Percentiles rank a stretch among this genome's conserved stretches.
phyloP scores from a whole-genome alignment of 2,797 vertebrate genomes.

The Schizothorax lantsangensis region DNA sequence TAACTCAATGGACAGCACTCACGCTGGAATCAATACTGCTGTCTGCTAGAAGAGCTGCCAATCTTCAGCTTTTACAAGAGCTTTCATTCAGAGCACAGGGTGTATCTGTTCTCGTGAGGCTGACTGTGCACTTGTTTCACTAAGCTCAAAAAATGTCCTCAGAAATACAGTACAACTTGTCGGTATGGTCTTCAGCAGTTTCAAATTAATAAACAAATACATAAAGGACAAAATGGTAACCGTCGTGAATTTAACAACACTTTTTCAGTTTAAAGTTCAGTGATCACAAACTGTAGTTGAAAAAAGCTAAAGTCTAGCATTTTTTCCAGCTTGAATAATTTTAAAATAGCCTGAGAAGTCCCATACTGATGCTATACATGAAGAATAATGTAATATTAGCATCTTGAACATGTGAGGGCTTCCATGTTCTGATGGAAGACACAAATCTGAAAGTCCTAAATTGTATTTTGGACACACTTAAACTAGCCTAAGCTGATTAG shows the following conservation, averaged over 20 bases:
- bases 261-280: background rate
- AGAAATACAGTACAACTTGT: background rate
- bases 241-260: background rate
- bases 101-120: background rate
- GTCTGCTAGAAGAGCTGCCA: constrained; percentile 37
- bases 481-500: background rate
- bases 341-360: background rate
- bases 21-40: constrained; percentile 43
- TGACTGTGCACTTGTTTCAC: background rate
- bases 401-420: background rate
- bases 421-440: background rate
- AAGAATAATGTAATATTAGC: background rate
- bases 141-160: background rate
- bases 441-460: background rate
- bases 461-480: background rate
- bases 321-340: background rate
- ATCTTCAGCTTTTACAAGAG: constrained; percentile 31
- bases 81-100: constrained; percentile 23
- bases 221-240: background rate
- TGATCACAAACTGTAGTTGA: background rate
- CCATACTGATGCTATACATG: background rate
- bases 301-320: background rate
- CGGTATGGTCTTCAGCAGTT: background rate
- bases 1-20: constrained; percentile 51
- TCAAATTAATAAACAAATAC: background rate